Evolutionary conservation across 2,888 invertebrate species (phyloP).

Genomic region (Meta bourneti): DNA sequence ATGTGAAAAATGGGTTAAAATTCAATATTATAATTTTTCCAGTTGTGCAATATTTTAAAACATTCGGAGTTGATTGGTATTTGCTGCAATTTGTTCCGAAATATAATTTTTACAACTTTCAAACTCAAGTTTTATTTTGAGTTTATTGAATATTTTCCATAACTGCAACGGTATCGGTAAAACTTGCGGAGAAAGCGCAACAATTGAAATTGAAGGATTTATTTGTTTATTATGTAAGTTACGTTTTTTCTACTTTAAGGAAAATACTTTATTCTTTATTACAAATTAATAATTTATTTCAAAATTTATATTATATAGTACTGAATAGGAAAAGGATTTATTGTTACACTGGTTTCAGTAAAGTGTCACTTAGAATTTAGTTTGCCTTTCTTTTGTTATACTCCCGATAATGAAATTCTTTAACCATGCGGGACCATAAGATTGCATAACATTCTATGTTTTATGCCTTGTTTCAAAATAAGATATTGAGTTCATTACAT

Average conservation of each 20-base stretch:
- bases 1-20: not conserved
- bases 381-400: too few species aligned
- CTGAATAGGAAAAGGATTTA: too few species aligned
- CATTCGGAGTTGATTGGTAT: not conserved
- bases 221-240: constrained; percentile 3
- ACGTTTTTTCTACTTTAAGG: not conserved
- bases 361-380: too few species aligned
- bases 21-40: not conserved
- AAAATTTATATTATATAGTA: too few species aligned
- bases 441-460: too few species aligned
- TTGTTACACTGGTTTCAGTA: too few species aligned
- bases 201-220: constrained; percentile 4
- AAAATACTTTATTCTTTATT: too few species aligned
- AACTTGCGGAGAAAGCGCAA: constrained; percentile 26
- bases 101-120: not conserved
- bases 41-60: not conserved
- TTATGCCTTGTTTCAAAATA: too few species aligned
- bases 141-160: not conserved
- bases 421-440: too few species aligned
- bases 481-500: too few species aligned
- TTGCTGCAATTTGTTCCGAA: not conserved
- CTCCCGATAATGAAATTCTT: too few species aligned
- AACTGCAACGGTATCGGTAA: constrained; percentile 18
- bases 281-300: too few species aligned
- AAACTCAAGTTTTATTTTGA: not conserved